These are phyloP conservation scores for Monochamus saltuarius DNA, from an alignment of 1,140 invertebrate genomes.

Conservation along the genomic window DNA sequence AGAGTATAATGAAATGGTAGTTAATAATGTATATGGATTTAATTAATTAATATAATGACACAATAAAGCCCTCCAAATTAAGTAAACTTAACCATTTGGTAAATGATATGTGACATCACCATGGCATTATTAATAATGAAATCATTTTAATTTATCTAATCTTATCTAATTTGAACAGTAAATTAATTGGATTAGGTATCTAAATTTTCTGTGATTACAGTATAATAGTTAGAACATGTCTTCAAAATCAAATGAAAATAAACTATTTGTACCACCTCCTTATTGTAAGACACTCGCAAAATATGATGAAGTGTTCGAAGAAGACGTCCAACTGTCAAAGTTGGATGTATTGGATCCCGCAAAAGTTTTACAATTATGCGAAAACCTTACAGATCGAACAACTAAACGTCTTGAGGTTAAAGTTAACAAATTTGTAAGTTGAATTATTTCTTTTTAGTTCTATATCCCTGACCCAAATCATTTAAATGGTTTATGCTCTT, in stretches of 20 bases:
- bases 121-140: constrained; percentile 36
- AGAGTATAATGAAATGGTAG: constrained; percentile 14
- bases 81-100: constrained; percentile 35
- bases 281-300: constrained; percentile 34
- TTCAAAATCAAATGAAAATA: constrained; percentile 20
- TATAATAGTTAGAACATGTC: constrained; percentile 18
- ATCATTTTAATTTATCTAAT: constrained; percentile 29
- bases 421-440: constrained; percentile 57
- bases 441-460: not conserved
- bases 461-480: not conserved
- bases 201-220: constrained; percentile 37
- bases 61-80: constrained; percentile 27
- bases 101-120: constrained; percentile 38
- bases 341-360: constrained; percentile 51
- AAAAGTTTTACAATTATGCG: constrained; percentile 55
- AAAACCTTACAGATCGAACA: constrained; percentile 52
- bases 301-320: constrained; percentile 3
- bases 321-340: constrained; percentile 17
- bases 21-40: constrained; percentile 29
- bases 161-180: constrained; percentile 31
- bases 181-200: constrained; percentile 27
- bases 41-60: constrained; percentile 37
- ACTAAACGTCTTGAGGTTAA: constrained; percentile 54
- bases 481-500: not conserved
- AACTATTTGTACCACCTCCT: constrained; percentile 31